Evolutionary conservation across 2,797 vertebrate species (phyloP).

Genomic region (Artibeus jamaicensis): DNA sequence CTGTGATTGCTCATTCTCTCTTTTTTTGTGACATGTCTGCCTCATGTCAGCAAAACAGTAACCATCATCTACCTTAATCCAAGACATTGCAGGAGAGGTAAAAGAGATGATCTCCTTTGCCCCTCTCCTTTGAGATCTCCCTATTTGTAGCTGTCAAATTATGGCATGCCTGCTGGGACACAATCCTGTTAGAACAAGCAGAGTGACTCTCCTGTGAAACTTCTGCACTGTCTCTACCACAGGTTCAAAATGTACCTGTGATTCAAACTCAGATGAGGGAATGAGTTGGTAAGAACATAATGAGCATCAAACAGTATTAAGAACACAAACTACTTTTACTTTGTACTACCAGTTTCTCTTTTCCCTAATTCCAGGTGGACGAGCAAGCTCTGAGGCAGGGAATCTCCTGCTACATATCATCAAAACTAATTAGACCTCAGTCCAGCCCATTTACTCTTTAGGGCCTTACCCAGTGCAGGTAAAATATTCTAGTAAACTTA

Average conservation of each 20-base stretch:
- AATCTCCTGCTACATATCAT: background rate
- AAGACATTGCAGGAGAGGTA: background rate
- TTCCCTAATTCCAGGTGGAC: background rate
- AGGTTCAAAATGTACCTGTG: conserved; percentile 56
- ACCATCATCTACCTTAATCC: conserved; percentile 32
- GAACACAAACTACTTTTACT: background rate
- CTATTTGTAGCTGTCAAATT: conserved; percentile 53
- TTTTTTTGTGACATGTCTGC: background rate
- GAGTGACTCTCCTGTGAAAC: conserved; percentile 25
- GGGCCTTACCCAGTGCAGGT: background rate
- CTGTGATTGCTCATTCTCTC: conserved; percentile 22
- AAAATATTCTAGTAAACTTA: background rate
- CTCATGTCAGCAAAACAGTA: conserved; percentile 38
- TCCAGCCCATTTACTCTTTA: conserved; percentile 15
- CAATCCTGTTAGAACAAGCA: conserved; percentile 49
- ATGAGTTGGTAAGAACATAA: background rate
- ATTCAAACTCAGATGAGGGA: conserved; percentile 46
- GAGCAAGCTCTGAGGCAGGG: background rate
- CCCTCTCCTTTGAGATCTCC: background rate
- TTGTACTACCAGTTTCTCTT: background rate
- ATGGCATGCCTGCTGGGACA: background rate
- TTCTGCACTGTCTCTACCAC: background rate
- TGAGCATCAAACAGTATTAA: background rate
- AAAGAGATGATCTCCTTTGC: background rate
- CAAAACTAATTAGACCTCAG: conserved; percentile 35